These are phyloP conservation scores for Anarrhichthys ocellatus DNA, from an alignment of 2,113 vertebrate species.

Conservation along the genomic window DNA sequence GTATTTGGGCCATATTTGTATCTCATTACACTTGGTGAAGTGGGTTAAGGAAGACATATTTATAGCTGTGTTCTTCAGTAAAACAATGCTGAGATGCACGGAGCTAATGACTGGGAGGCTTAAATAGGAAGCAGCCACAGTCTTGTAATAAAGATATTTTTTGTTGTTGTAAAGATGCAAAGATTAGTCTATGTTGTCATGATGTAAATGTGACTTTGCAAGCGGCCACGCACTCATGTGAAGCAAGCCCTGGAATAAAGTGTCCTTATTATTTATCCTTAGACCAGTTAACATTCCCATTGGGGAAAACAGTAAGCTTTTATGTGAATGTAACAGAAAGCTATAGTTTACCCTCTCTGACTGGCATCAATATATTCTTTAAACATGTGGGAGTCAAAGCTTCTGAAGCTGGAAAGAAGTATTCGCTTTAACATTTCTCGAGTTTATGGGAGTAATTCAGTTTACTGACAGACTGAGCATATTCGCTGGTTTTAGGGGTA, in stretches of 20 bases:
- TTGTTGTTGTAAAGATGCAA: not conserved
- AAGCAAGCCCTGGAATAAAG: too few species aligned
- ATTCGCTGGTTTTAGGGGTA: too few species aligned
- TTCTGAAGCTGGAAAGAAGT: conserved; percentile 1
- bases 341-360: too few species aligned
- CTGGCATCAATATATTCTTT: too few species aligned
- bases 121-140: not conserved
- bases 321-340: too few species aligned
- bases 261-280: not conserved
- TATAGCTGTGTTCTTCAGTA: conserved; percentile 12
- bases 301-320: too few species aligned
- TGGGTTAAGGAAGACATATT: conserved; percentile 40
- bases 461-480: too few species aligned
- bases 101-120: conserved; percentile 8
- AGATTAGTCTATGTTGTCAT: not conserved
- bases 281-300: too few species aligned
- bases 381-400: conserved; percentile 11
- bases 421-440: too few species aligned
- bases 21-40: conserved; percentile 40
- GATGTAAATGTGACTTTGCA: not conserved
- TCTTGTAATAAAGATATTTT: not conserved
- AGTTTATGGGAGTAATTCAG: too few species aligned
- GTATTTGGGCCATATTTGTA: conserved; percentile 39
- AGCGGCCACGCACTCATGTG: not conserved
- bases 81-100: conserved; percentile 9